Evolutionary conservation across 2,113 vertebrate genomes (phyloP).

Genomic region (Mobula hypostoma): DNA sequence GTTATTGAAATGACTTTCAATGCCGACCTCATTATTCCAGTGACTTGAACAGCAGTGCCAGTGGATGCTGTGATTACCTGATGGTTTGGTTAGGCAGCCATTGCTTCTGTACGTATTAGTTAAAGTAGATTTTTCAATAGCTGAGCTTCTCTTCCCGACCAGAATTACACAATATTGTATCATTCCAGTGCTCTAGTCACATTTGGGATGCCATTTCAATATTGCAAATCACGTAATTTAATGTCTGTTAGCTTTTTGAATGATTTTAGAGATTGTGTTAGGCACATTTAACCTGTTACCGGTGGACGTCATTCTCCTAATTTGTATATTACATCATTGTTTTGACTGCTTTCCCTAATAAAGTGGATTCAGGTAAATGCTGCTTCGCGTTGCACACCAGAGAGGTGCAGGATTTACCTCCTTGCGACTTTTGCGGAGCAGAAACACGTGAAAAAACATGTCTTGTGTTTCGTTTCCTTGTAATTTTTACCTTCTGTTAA

Average conservation of each 20-base stretch:
- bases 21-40: too few species aligned
- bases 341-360: neutral
- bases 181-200: neutral
- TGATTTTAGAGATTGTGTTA: slow-evolving; percentile 1
- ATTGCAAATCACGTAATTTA: neutral
- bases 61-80: too few species aligned
- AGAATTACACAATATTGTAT: too few species aligned
- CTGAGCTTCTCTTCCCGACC: too few species aligned
- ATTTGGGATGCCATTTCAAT: too few species aligned
- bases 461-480: neutral
- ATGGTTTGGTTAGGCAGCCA: too few species aligned
- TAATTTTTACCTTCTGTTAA: neutral
- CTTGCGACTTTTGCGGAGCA: neutral
- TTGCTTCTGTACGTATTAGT: too few species aligned
- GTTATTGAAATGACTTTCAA: too few species aligned
- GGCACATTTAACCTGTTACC: neutral
- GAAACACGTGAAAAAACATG: neutral
- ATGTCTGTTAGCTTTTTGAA: neutral
- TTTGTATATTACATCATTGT: too few species aligned
- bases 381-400: neutral
- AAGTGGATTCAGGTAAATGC: neutral
- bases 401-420: neutral
- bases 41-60: too few species aligned
- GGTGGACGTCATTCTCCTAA: too few species aligned
- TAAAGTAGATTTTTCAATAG: too few species aligned